Conservation (phyloP, 2,797 vertebrate species). For the Silurus lanzhouensis region DNA sequence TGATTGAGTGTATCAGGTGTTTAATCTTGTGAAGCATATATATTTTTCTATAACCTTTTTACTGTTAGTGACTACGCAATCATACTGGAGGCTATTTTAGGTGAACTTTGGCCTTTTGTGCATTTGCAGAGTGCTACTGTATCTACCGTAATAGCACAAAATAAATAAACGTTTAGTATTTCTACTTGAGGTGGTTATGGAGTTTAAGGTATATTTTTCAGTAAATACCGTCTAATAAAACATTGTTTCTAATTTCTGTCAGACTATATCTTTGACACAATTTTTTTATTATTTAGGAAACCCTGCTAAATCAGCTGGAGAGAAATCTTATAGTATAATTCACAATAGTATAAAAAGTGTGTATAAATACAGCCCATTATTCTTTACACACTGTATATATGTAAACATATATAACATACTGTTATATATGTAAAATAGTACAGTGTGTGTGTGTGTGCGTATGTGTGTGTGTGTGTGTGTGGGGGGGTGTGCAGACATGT, state of each 20-base stretch:
- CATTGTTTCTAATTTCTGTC: constrained; percentile 6
- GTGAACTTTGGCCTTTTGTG: constrained; percentile 40
- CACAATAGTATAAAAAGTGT: too few species aligned
- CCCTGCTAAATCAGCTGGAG: neutral
- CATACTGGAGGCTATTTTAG: constrained; percentile 43
- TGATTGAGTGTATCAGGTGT: constrained; percentile 40
- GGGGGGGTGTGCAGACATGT: neutral
- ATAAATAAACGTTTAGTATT: neutral
- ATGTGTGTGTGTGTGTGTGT: neutral
- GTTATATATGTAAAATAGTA: too few species aligned
- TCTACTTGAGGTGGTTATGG: neutral
- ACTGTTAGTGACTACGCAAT: constrained; percentile 32
- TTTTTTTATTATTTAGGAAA: neutral
- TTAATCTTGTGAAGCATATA: constrained; percentile 49
- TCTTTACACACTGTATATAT: neutral
- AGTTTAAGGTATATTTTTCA: constrained; percentile 39
- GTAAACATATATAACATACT: too few species aligned
- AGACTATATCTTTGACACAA: neutral
- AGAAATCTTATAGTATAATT: neutral
- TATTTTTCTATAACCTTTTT: constrained; percentile 53
- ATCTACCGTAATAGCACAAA: neutral
- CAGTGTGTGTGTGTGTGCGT: neutral
- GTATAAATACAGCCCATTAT: neutral
- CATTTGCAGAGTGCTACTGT: constrained; percentile 30
- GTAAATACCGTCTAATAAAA: constrained; percentile 49